phyloP scores from a whole-genome alignment of 2,797 vertebrate genomes.

The Phalanger gymnotis region DNA sequence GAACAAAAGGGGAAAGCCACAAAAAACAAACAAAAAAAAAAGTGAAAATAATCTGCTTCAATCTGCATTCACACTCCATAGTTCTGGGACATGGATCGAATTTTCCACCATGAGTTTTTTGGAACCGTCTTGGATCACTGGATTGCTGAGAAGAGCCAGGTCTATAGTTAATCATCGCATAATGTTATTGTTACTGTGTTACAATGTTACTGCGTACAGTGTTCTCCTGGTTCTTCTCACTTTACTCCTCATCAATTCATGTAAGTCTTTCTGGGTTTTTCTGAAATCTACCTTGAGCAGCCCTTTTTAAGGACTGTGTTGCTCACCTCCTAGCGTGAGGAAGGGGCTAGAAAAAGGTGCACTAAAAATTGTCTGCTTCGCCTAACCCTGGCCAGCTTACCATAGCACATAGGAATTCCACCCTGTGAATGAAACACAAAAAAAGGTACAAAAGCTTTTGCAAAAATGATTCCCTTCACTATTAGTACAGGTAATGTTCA shows the following conservation, averaged over 20 bases:
- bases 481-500: neutral
- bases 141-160: neutral
- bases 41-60: neutral
- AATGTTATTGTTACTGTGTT: neutral
- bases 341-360: neutral
- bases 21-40: neutral
- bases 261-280: neutral
- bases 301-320: neutral
- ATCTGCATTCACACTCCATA: neutral
- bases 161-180: neutral
- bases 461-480: neutral
- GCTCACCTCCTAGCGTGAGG: neutral
- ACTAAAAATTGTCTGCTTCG: neutral
- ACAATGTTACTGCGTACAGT: neutral
- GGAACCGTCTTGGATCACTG: neutral
- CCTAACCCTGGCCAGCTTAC: too few relatives aligned
- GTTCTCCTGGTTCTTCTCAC: neutral
- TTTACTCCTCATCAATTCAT: neutral
- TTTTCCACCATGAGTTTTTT: neutral
- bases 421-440: neutral
- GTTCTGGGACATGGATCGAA: neutral
- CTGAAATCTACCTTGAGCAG: neutral
- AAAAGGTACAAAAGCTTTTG: neutral
- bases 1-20: neutral
- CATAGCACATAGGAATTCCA: too few relatives aligned